These are phyloP conservation scores for Spodoptera littoralis DNA, from an alignment of 2,888 invertebrate species.

Conservation along the genomic window DNA sequence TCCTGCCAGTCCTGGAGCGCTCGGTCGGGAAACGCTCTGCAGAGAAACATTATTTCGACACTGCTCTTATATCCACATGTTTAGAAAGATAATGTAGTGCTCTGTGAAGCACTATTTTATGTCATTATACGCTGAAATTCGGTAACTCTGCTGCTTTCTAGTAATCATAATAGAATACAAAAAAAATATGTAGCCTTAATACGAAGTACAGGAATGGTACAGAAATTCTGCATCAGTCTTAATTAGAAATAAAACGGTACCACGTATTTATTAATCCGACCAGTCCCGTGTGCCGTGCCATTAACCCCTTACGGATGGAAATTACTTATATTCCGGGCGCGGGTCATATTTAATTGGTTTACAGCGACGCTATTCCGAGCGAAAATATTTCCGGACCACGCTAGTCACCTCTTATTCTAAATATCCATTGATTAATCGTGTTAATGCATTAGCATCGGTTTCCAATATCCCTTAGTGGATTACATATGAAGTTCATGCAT, in stretches of 20 bases:
- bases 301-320: conserved; percentile 40
- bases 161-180: too few species aligned
- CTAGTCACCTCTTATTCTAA: conserved; percentile 35
- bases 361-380: conserved; percentile 44
- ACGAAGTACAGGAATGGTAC: neutral
- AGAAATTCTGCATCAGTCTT: conserved; percentile 17
- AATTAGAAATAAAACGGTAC: conserved; percentile 22
- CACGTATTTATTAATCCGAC: conserved; percentile 29
- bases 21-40: conserved; percentile 14
- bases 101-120: too few species aligned
- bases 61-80: neutral
- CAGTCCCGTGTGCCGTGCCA: conserved; percentile 30
- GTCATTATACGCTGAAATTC: neutral
- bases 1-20: conserved; percentile 41
- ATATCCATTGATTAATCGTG: conserved; percentile 37
- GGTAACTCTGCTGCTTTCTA: too few species aligned
- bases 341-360: conserved; percentile 60
- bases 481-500: too few species aligned
- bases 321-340: conserved; percentile 44
- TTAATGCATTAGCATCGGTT: conserved; percentile 16
- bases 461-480: neutral
- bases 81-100: too few species aligned
- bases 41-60: conserved; percentile 30
- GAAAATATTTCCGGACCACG: conserved; percentile 55
- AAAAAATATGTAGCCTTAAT: neutral